Percentiles rank a stretch among this genome's conserved stretches.
Evolutionary conservation across 2,113 vertebrate species (phyloP).

Genomic region (Chrysochloris asiatica): DNA sequence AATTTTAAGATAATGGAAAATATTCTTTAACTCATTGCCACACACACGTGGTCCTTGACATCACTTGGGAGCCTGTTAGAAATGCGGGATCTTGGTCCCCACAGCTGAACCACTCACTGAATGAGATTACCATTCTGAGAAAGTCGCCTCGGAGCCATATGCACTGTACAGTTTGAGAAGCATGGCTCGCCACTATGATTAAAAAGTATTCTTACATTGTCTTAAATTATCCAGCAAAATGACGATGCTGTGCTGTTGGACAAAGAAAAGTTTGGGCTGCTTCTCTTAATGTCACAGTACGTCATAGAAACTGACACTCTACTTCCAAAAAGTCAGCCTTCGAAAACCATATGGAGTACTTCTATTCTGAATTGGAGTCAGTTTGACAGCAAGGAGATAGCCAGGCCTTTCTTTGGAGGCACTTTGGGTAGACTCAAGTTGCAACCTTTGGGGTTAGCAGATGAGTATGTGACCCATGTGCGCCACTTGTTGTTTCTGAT

Average conservation of each 20-base stretch:
- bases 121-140: neutral
- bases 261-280: neutral
- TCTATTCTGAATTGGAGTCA: neutral
- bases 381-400: neutral
- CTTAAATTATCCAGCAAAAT: neutral
- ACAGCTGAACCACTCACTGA: neutral
- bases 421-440: neutral
- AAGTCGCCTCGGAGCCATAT: accelerated
- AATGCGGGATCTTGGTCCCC: accelerated
- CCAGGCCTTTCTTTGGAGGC: neutral
- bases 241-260: neutral
- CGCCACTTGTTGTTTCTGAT: too few relatives aligned
- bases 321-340: neutral
- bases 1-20: too few relatives aligned
- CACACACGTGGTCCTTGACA: neutral
- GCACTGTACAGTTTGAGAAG: neutral
- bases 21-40: neutral
- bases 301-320: too few relatives aligned
- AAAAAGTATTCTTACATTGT: neutral
- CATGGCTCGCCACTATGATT: neutral
- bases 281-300: neutral
- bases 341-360: neutral
- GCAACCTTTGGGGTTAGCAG: neutral
- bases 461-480: too few relatives aligned
- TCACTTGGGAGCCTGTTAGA: neutral